These are phyloP conservation scores for Crossaster papposus DNA, from an alignment of 53 echinoderm and acorn worm genomes.

Conservation along the genomic window DNA sequence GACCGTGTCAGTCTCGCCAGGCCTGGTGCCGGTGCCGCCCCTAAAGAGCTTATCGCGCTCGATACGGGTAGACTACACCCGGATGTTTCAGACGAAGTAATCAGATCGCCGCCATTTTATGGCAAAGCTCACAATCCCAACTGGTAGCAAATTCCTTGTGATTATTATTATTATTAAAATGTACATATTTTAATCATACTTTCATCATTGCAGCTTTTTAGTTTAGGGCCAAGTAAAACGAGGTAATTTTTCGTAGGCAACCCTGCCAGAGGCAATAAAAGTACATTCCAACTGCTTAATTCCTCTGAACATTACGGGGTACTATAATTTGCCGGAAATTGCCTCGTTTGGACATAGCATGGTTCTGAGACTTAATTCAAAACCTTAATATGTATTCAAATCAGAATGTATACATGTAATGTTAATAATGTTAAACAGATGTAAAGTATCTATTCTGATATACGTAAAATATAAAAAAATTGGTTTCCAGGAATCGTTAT, in stretches of 20 bases:
- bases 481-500: not conserved
- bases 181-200: not conserved
- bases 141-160: slow-evolving; percentile 17
- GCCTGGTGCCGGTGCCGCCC: slow-evolving; percentile 6
- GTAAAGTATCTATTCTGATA: not conserved
- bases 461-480: not conserved
- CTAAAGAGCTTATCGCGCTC: slow-evolving; percentile 15
- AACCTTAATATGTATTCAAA: not conserved
- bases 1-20: not conserved
- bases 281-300: no score
- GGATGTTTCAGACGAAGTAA: not conserved
- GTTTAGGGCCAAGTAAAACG: no score
- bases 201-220: no score
- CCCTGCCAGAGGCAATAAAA: no score
- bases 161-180: not conserved
- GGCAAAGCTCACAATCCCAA: slow-evolving; percentile 8
- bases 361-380: not conserved
- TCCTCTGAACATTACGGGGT: no score
- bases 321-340: no score
- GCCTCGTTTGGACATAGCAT: no score
- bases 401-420: not conserved
- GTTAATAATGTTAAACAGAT: not conserved
- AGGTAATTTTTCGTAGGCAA: no score
- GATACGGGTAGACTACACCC: slow-evolving; percentile 17
- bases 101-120: slow-evolving; percentile 34